Conservation (phyloP, 2,797 vertebrate genomes). For the Poecilia wingei region DNA sequence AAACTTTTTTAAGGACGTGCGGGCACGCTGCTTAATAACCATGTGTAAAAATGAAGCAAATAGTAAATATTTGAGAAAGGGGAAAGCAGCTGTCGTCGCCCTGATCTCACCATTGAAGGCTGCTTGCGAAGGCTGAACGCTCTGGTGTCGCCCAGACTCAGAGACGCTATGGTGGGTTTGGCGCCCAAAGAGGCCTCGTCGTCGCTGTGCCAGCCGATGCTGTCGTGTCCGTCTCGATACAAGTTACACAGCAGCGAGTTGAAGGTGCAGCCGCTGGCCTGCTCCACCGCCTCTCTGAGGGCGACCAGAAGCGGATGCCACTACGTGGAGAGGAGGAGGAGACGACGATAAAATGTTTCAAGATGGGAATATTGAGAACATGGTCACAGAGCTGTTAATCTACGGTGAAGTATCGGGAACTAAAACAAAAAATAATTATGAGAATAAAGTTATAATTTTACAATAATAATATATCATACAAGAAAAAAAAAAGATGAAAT, state of each 20-base stretch:
- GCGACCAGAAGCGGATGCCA: slow-evolving; percentile 88
- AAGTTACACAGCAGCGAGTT: slow-evolving; percentile 96
- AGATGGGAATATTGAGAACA: not conserved
- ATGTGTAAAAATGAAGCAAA: not conserved
- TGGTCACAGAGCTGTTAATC: too few relatives aligned
- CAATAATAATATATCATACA: too few relatives aligned
- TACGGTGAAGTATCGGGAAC: too few relatives aligned
- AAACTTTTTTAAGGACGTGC: too few relatives aligned
- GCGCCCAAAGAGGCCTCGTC: slow-evolving; percentile 85
- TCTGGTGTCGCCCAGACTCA: slow-evolving; percentile 92
- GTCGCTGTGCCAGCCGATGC: slow-evolving; percentile 96
- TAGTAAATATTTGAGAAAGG: not conserved
- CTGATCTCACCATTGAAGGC: slow-evolving; percentile 84
- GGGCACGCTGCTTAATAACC: too few relatives aligned
- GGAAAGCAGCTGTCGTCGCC: not conserved
- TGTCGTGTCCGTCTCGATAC: slow-evolving; percentile 91
- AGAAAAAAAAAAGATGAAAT: too few relatives aligned
- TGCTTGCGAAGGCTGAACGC: slow-evolving; percentile 93
- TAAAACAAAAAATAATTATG: too few relatives aligned
- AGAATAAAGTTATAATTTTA: too few relatives aligned
- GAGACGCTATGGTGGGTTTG: slow-evolving; percentile 87
- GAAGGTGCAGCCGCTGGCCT: slow-evolving; percentile 80
- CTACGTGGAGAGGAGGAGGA: slow-evolving; percentile 63
- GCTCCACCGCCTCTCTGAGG: slow-evolving; percentile 80
- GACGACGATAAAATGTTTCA: not conserved